Percentiles rank a stretch among this genome's conserved stretches.
phyloP scores from a whole-genome alignment of 2,888 invertebrate species.

The Argyresthia goedartella region DNA sequence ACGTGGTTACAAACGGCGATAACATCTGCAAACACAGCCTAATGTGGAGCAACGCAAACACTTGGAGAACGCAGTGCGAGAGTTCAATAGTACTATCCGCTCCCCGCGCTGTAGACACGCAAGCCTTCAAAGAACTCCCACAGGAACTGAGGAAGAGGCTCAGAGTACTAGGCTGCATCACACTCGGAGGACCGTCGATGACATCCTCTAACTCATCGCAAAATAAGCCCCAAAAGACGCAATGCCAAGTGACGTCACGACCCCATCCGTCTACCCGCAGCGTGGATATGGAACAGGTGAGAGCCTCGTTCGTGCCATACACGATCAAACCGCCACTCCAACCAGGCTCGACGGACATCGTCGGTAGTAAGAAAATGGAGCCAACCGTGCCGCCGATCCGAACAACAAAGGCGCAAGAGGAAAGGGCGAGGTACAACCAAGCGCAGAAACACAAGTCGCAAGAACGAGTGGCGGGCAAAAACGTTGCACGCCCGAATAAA shows the following conservation, averaged over 20 bases:
- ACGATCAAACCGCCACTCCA: conserved; percentile 28
- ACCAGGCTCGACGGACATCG: conserved; percentile 17
- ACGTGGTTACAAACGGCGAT: conserved; percentile 25
- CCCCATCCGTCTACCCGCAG: conserved; percentile 19
- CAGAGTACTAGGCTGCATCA: conserved; percentile 43
- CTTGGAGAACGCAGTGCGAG: conserved; percentile 45
- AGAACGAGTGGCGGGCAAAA: conserved; percentile 20
- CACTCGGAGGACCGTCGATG: conserved; percentile 28
- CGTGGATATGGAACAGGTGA: conserved; percentile 42
- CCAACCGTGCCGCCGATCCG: conserved; percentile 35
- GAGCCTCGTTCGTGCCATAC: conserved; percentile 46
- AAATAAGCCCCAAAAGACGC: not conserved
- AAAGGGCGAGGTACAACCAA: conserved; percentile 49
- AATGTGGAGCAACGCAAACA: conserved; percentile 24
- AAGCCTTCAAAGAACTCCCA: conserved; percentile 44
- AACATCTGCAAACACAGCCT: conserved; percentile 19
- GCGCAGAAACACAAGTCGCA: conserved; percentile 32
- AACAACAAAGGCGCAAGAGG: conserved; percentile 54
- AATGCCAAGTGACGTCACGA: conserved; percentile 14
- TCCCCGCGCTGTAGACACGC: conserved; percentile 36
- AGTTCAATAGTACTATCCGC: conserved; percentile 38
- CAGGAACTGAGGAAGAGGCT: conserved; percentile 39
- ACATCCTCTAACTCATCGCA: conserved; percentile 15
- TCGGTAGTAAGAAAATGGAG: conserved; percentile 22
- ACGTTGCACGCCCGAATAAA: conserved; percentile 22